Base-by-base conservation (phyloP, 1,140 invertebrate genomes). In the Monochamus saltuarius region DNA sequence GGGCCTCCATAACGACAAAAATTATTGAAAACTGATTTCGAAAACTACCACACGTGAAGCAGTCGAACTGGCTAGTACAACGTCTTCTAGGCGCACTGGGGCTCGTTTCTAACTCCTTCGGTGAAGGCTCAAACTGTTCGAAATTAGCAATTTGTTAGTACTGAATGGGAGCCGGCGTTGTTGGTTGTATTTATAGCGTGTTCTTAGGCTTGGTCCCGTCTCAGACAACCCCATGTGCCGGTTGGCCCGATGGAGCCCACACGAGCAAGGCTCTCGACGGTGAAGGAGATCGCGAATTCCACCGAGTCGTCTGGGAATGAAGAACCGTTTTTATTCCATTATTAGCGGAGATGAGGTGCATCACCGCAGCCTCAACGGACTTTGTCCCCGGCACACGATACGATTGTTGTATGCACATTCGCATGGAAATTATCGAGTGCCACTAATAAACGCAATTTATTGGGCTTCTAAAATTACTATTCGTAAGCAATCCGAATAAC, bases 161-260 rank as follows among this genome's bases (percentile, higher is more conserved):
- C 66, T 65, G 62, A 68, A 68, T 62, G 63, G 57, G 66, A 53
- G 57, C 53, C 57, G 42, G 53, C 53, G 34, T 43, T 54, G 56
- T 54, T 37, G 50, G 36, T 63, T 52, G 63, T 68, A 68, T 68
- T 68, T 68, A 68, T 68, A 67, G 65, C 60, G 35, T n/a, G 59
- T 56, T 65, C 65, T 67, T 65, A 62, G 66, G 62, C 66, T 65
- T 65, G 66, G 59, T 65, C 63, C 58, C 57, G 56, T 59, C 35
- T 50, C 13, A 19, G 22, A 17, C 47, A n/a, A 50, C 47, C 47
- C 47, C 47, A 37, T 50, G 35, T n/a, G 14, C 39, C 11, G 11
- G 39, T 40, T 13, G 39, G 39, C 39, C 7, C 11, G 39, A 40
- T 2, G 22, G 22, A 29, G 22, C 22, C 22, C 22, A 29, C 22